Percentiles rank a stretch among this genome's conserved stretches.
Conservation (phyloP, 1,140 invertebrate species). For the Drosophila orosa region DNA sequence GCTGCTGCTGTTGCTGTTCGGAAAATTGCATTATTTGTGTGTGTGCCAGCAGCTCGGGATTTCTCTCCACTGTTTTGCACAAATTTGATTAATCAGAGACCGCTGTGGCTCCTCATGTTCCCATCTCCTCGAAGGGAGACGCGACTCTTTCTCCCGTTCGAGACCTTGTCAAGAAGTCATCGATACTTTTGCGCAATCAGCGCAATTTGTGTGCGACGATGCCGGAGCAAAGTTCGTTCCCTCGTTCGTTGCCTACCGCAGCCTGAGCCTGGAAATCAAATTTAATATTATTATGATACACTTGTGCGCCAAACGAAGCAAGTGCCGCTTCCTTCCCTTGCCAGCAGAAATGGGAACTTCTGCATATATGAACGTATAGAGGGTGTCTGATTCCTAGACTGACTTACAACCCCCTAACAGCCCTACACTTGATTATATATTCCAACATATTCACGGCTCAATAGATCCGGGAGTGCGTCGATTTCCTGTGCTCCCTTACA, state of each 20-base stretch:
- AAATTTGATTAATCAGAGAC: slow-evolving; percentile 70
- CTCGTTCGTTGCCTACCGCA: slow-evolving; percentile 41
- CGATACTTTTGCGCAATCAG: slow-evolving; percentile 83
- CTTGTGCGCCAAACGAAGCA: slow-evolving; percentile 75
- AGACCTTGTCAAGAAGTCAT: slow-evolving; percentile 71
- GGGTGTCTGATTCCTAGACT: slow-evolving; percentile 44
- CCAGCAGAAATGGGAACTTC: slow-evolving; percentile 9
- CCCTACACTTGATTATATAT: slow-evolving; percentile 80
- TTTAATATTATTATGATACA: slow-evolving; percentile 83
- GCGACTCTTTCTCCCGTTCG: background rate
- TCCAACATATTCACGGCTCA: slow-evolving; percentile 82
- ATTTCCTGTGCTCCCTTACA: slow-evolving; percentile 41
- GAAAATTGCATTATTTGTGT: slow-evolving; percentile 77
- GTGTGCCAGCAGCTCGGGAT: slow-evolving; percentile 34
- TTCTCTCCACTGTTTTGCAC: slow-evolving; percentile 51
- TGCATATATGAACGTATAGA: slow-evolving; percentile 3
- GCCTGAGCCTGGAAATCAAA: slow-evolving; percentile 72
- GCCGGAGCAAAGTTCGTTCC: slow-evolving; percentile 17
- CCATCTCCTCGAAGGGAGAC: slow-evolving; percentile 15
- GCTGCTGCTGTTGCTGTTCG: slow-evolving; percentile 24
- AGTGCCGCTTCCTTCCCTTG: slow-evolving; percentile 54
- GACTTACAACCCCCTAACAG: slow-evolving; percentile 31
- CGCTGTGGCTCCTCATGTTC: slow-evolving; percentile 11
- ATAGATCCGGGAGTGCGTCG: slow-evolving; percentile 63
- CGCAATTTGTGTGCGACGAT: slow-evolving; percentile 69